Evolutionary conservation across 2,888 invertebrate genomes (phyloP), one percentile per base, ranked within the genome.

Genomic region (Napeogenes sylphis): DNA sequence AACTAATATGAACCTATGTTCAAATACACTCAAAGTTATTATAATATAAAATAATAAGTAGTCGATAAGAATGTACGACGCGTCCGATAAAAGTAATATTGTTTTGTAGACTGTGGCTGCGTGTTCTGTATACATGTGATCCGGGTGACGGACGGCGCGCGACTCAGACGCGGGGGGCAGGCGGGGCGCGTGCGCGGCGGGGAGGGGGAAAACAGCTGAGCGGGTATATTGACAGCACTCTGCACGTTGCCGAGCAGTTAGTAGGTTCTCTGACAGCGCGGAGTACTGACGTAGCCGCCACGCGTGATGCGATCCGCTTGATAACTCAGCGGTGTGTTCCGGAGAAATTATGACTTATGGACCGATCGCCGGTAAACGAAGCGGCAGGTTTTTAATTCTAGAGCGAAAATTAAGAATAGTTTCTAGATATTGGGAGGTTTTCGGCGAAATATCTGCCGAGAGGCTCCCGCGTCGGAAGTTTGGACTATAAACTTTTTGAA

Each of bases 191-290:
- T 79, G 81, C 85, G 80, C 82, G 77, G 76, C 77, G 81, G 81
- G 81, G 81, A 77, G 75, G 83, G 79, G 80, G 80, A 78, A 84
- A 91, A 92, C 92, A 92, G 92, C 92, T 92, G 92, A 92, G 91
- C 87, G 87, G 82, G 87, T 90, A 92, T 92, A 92, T 92, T 92
- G 92, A 90, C 90, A 90, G 85, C 83, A 80, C 79, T 78, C 74
- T 68, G 89, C 92, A 91, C 87, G 86, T 86, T 88, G 84, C 86
- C 87, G 77, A 75, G 79, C 78, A 78, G 90, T 89, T 91, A 93
- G 93, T 93, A 90, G 89, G 89, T 88, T 87, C 86, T 84, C 86
- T 81, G 86, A 80, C 81, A 77, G 69, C 81, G 83, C 85, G 85
- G 85, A 85, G 88, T 86, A 78, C 85, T 80, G 75, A 84, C 87